Evolutionary conservation across 2,888 invertebrate genomes (phyloP).

Genomic region (Apotomis capreana): DNA sequence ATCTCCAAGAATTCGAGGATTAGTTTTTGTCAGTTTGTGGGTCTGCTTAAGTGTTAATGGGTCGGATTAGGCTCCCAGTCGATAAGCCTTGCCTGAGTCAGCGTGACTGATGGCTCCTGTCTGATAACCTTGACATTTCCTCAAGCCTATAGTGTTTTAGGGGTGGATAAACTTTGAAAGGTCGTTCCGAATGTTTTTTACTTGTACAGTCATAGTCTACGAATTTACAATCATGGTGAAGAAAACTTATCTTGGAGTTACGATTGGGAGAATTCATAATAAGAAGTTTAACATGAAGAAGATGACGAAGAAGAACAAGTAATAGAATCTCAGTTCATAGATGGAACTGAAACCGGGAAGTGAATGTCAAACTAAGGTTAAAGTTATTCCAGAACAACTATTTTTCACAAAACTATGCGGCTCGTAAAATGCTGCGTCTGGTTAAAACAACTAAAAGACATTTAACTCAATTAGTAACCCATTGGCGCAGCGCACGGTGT

Average conservation of each 20-base stretch:
- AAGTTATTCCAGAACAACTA: too few relatives aligned
- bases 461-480: too few relatives aligned
- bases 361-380: too few relatives aligned
- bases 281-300: too few relatives aligned
- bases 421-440: too few relatives aligned
- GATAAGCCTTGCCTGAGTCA: constrained; percentile 71
- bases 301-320: too few relatives aligned
- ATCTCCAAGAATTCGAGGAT: constrained; percentile 71
- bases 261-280: too few relatives aligned
- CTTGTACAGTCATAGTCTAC: not conserved
- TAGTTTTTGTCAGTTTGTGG: constrained; percentile 76
- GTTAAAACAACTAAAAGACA: too few relatives aligned
- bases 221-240: not conserved
- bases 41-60: constrained; percentile 81
- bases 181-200: constrained; percentile 5
- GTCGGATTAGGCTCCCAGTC: constrained; percentile 66
- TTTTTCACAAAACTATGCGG: too few relatives aligned
- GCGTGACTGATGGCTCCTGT: constrained; percentile 71
- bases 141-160: constrained; percentile 30
- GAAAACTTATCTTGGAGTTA: not conserved
- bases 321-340: not conserved
- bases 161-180: constrained; percentile 27
- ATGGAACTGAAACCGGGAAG: too few relatives aligned
- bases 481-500: not conserved
- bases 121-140: constrained; percentile 61